phyloP scores from a whole-genome alignment of 2,113 vertebrate genomes.

The Phoxinus phoxinus region DNA sequence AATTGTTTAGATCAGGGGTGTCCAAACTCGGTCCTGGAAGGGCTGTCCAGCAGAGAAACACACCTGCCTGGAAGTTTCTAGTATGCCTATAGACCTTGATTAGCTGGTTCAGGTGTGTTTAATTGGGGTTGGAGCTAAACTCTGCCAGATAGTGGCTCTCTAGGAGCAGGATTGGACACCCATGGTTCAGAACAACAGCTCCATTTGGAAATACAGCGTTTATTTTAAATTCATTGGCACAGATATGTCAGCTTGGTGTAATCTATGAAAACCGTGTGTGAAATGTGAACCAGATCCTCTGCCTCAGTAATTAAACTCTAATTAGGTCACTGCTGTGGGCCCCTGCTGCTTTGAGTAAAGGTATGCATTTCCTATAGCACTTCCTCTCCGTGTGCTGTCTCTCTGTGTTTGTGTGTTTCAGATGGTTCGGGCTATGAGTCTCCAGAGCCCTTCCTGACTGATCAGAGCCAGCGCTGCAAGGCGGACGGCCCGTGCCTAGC shows the following conservation, averaged over 20 bases:
- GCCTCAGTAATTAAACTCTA: conserved; percentile 53
- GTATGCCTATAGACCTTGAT: too few relatives aligned
- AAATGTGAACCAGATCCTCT: conserved; percentile 37
- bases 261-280: conserved; percentile 33
- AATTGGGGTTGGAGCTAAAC: too few relatives aligned
- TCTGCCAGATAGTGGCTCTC: too few relatives aligned
- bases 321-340: conserved; percentile 53
- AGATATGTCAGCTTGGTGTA: conserved; percentile 21
- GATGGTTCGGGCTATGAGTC: conserved; percentile 80
- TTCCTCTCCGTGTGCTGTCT: conserved; percentile 34
- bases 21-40: too few relatives aligned
- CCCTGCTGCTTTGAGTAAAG: conserved; percentile 42
- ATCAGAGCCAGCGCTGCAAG: conserved; percentile 64
- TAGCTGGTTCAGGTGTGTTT: too few relatives aligned
- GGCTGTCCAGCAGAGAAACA: too few relatives aligned
- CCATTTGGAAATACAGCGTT: neutral
- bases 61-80: too few relatives aligned
- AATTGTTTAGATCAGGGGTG: neutral
- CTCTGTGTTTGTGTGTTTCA: conserved; percentile 65
- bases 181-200: neutral
- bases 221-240: neutral
- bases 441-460: conserved; percentile 80
- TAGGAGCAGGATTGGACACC: too few relatives aligned
- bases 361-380: conserved; percentile 52
- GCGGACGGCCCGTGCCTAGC: conserved; percentile 54